Conservation (phyloP, 2,113 vertebrate genomes). For the Cavia aperea region DNA sequence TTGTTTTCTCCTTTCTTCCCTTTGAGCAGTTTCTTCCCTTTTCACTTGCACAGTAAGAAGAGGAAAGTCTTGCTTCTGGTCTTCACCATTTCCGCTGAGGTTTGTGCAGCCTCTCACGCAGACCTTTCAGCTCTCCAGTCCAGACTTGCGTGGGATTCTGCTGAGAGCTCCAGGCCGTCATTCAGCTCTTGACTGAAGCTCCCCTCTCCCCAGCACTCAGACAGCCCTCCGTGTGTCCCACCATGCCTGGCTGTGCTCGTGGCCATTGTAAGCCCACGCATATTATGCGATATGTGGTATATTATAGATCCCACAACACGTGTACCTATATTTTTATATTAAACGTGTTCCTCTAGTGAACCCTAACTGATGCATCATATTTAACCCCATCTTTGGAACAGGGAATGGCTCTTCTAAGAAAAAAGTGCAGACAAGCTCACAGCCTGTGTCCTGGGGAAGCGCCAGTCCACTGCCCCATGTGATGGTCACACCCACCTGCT, state of each 20-base stretch:
- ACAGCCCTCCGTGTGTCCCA: not conserved
- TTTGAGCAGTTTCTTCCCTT: no score
- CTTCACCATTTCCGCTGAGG: not conserved
- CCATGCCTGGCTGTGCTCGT: not conserved
- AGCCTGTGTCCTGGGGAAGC: not conserved
- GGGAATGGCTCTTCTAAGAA: not conserved
- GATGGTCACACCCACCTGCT: rapidly evolving
- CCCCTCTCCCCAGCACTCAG: not conserved
- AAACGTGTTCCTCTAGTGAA: not conserved
- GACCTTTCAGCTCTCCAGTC: not conserved
- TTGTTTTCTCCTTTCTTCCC: no score
- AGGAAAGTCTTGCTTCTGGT: not conserved
- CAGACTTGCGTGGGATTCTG: not conserved
- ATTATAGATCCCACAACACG: not conserved
- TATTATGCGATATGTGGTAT: rapidly evolving
- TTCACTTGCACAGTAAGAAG: not conserved
- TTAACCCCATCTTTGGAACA: not conserved
- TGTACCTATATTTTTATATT: not conserved
- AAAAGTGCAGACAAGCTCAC: not conserved
- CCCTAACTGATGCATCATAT: not conserved
- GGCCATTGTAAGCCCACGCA: not conserved
- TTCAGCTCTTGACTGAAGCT: not conserved
- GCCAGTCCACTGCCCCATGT: not conserved
- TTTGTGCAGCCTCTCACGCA: not conserved
- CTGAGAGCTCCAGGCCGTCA: not conserved